Conservation (phyloP, 2,888 invertebrate species). For the Chesias legatella region DNA sequence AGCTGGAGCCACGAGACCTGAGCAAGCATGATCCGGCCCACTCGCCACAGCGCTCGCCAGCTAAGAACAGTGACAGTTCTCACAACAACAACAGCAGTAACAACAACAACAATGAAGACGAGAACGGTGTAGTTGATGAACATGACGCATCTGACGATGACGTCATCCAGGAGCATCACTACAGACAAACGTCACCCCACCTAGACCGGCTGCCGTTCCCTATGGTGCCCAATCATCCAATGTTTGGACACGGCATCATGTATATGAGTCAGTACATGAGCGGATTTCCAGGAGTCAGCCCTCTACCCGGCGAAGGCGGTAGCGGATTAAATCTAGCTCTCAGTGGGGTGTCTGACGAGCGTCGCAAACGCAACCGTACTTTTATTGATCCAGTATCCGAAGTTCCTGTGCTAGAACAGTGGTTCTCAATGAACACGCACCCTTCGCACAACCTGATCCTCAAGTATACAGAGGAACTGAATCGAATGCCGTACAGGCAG, state of each 20-base stretch:
- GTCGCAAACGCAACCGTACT: slow-evolving; percentile 96
- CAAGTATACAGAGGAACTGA: slow-evolving; percentile 98
- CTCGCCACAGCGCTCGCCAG: slow-evolving; percentile 77
- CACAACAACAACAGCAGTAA: slow-evolving; percentile 68
- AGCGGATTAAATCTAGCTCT: slow-evolving; percentile 83
- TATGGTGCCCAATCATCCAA: slow-evolving; percentile 89
- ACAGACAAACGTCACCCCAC: slow-evolving; percentile 63
- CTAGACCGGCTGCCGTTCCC: slow-evolving; percentile 84
- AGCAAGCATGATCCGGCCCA: slow-evolving; percentile 57
- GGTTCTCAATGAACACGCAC: slow-evolving; percentile 99
- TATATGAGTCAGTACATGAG: slow-evolving; percentile 94
- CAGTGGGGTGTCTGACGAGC: slow-evolving; percentile 87
- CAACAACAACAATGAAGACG: slow-evolving; percentile 68
- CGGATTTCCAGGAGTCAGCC: slow-evolving; percentile 75
- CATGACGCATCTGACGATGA: slow-evolving; percentile 78
- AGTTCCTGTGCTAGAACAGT: slow-evolving; percentile 95
- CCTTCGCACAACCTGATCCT: slow-evolving; percentile 98
- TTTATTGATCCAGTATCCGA: slow-evolving; percentile 99
- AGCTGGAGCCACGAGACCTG: slow-evolving; percentile 76
- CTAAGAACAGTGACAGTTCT: slow-evolving; percentile 78
- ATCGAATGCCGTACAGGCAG: slow-evolving; percentile 97
- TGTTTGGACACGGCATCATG: slow-evolving; percentile 95
- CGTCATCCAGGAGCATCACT: slow-evolving; percentile 64
- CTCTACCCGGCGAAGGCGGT: slow-evolving; percentile 79
- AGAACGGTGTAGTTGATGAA: slow-evolving; percentile 71